phyloP scores from a whole-genome alignment of 2,888 invertebrate genomes.

The Hyppa rectilinea region DNA sequence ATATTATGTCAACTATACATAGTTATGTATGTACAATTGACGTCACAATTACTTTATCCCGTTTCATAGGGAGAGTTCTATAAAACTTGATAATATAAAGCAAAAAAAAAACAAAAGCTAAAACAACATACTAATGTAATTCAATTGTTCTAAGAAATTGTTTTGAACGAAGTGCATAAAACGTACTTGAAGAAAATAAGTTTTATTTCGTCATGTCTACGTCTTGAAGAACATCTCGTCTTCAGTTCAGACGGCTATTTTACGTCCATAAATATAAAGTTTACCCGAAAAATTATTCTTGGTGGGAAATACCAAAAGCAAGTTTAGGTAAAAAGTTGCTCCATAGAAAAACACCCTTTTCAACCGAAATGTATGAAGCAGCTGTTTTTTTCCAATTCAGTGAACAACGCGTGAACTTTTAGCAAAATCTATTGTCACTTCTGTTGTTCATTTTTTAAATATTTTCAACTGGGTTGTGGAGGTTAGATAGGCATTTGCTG shows the following conservation, averaged over 20 bases:
- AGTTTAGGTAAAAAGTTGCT: conserved; percentile 8
- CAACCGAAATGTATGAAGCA: conserved; percentile 3
- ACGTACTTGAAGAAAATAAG: not conserved
- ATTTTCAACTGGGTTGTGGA: not conserved
- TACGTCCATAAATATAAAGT: conserved; percentile 13
- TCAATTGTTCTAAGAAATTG: not conserved
- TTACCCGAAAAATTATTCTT: conserved; percentile 5
- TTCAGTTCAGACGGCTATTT: conserved; percentile 1
- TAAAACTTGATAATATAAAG: too few relatives aligned
- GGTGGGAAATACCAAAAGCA: not conserved
- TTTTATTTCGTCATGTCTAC: not conserved
- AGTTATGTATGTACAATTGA: too few relatives aligned
- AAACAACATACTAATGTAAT: not conserved
- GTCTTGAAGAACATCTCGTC: not conserved
- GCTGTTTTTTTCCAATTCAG: conserved; percentile 21
- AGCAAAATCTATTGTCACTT: not conserved
- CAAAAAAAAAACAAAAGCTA: not conserved
- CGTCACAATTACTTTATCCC: too few relatives aligned
- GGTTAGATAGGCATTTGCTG: not conserved
- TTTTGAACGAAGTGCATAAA: not conserved
- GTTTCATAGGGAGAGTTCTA: too few relatives aligned
- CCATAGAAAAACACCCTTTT: conserved; percentile 18
- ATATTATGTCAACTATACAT: too few relatives aligned
- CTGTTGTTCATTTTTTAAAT: not conserved
- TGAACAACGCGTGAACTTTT: not conserved